These are phyloP conservation scores for Lacerta agilis DNA, from an alignment of 2,797 vertebrate genomes.

Conservation along the genomic window DNA sequence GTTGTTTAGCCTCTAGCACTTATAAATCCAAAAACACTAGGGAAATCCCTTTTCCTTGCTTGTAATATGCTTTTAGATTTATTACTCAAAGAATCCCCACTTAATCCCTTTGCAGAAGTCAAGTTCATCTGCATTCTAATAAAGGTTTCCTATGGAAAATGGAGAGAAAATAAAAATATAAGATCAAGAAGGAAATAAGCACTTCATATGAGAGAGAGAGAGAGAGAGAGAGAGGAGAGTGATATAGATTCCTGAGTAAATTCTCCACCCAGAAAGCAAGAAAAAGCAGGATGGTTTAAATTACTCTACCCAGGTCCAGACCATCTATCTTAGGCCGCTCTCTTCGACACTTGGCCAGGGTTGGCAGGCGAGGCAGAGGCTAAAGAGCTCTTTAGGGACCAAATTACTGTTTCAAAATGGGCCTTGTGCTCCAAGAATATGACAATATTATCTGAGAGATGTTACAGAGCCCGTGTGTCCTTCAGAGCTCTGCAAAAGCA, in stretches of 20 bases:
- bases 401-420: slow-evolving; percentile 82
- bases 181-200: slow-evolving; percentile 63
- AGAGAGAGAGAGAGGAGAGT: not conserved
- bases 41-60: slow-evolving; percentile 84
- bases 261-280: slow-evolving; percentile 67
- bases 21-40: slow-evolving; percentile 84
- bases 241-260: slow-evolving; percentile 66
- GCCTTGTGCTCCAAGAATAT: slow-evolving; percentile 77
- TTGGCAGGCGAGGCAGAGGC: slow-evolving; percentile 76
- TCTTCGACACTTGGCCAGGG: slow-evolving; percentile 77
- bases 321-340: slow-evolving; percentile 78
- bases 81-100: slow-evolving; percentile 84
- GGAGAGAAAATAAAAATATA: slow-evolving; percentile 64
- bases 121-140: slow-evolving; percentile 79
- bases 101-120: slow-evolving; percentile 80
- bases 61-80: slow-evolving; percentile 87
- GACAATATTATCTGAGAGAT: slow-evolving; percentile 80
- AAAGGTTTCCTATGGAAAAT: slow-evolving; percentile 74
- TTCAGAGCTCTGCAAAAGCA: slow-evolving; percentile 74
- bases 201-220: slow-evolving; percentile 49
- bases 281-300: slow-evolving; percentile 73
- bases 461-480: slow-evolving; percentile 73
- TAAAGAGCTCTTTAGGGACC: slow-evolving; percentile 81
- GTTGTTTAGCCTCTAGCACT: slow-evolving; percentile 85
- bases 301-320: slow-evolving; percentile 78